A percentile compares a stretch with the other conserved stretches of the same genome.
Evolutionary conservation across 1,140 invertebrate species (phyloP).

Genomic region (Diachasmimorpha longicaudata): DNA sequence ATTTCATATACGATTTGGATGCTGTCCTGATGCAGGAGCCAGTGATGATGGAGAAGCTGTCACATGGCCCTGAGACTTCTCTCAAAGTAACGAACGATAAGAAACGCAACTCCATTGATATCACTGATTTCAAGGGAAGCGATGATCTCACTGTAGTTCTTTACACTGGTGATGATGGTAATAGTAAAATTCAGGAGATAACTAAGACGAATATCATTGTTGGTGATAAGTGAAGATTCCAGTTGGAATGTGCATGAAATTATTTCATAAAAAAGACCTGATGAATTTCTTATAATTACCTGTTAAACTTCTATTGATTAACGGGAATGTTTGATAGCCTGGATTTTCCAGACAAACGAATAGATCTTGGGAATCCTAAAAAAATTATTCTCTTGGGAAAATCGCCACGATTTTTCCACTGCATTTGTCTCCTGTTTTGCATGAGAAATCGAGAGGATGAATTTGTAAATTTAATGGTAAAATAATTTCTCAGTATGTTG

Average conservation of each 20-base stretch:
- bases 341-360: too few relatives aligned
- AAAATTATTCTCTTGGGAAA: too few relatives aligned
- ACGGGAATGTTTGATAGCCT: too few relatives aligned
- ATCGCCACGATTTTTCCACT: not conserved
- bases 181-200: not conserved
- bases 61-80: not conserved
- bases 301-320: too few relatives aligned
- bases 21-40: constrained; percentile 13
- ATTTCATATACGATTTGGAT: constrained; percentile 72
- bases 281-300: too few relatives aligned
- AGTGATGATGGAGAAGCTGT: not conserved
- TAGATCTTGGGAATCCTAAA: too few relatives aligned
- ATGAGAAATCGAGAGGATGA: too few relatives aligned
- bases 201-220: not conserved
- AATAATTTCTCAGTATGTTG: too few relatives aligned
- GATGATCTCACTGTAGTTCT: not conserved
- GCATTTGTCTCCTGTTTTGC: not conserved
- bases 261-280: too few relatives aligned
- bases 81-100: not conserved
- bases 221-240: not conserved
- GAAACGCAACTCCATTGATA: not conserved
- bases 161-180: not conserved
- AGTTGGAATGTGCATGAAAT: too few relatives aligned
- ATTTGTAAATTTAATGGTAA: too few relatives aligned
- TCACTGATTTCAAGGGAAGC: not conserved